These are phyloP conservation scores for Phalacrocorax aristotelis DNA, from an alignment of 2,113 vertebrate genomes.

Conservation along the genomic window DNA sequence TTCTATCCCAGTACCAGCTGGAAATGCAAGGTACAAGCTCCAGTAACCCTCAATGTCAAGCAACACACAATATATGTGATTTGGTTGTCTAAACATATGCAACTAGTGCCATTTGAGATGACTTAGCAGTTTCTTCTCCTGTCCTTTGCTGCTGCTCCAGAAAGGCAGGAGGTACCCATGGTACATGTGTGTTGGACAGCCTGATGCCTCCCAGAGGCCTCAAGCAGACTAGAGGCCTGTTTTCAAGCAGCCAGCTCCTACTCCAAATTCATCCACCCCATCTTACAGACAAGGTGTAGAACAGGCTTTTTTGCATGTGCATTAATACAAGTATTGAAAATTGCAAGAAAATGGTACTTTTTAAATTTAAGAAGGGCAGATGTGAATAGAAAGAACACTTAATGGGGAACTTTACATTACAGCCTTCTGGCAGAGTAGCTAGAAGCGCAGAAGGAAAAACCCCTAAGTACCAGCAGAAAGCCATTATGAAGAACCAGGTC, in stretches of 20 bases:
- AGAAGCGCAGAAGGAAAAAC: neutral
- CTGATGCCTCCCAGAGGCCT: neutral
- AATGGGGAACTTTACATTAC: neutral
- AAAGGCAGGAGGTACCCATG: neutral
- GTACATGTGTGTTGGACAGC: neutral
- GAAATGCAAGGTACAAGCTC: neutral
- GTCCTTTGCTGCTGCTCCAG: neutral
- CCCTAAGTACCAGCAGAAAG: neutral
- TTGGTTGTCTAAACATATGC: neutral
- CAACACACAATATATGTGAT: accelerated
- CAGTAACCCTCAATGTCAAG: neutral
- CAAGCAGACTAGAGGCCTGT: neutral
- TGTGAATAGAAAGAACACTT: neutral
- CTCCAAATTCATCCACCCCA: neutral
- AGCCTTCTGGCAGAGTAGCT: neutral
- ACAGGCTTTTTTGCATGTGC: neutral
- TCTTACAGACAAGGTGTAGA: neutral
- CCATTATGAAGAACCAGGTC: neutral
- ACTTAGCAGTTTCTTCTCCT: neutral
- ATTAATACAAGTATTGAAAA: neutral
- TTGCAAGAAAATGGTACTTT: neutral
- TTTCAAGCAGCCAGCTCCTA: neutral
- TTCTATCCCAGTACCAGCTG: neutral
- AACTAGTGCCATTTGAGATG: neutral
- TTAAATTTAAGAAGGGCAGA: neutral